These are phyloP conservation scores for Lysiphlebus fabarum DNA, from an alignment of 1,140 invertebrate genomes.

Conservation along the genomic window DNA sequence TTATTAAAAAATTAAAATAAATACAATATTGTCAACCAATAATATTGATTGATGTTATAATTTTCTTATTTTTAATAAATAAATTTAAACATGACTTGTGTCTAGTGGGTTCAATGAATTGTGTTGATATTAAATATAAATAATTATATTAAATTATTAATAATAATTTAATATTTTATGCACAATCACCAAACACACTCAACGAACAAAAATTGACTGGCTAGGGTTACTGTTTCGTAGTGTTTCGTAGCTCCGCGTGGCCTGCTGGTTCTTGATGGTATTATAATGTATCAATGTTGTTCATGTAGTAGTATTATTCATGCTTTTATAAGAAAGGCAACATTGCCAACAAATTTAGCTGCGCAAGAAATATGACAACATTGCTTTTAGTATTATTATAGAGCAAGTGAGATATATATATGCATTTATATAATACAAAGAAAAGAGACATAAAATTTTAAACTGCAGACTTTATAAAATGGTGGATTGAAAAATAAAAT, in stretches of 20 bases:
- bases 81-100: too few species aligned
- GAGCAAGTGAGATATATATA: not conserved
- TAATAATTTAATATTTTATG: not conserved
- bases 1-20: too few species aligned
- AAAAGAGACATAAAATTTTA: not conserved
- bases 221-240: constrained; percentile 5
- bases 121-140: too few species aligned
- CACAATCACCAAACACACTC: constrained; percentile 27
- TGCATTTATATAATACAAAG: not conserved
- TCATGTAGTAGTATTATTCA: constrained; percentile 23
- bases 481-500: not conserved
- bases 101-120: too few species aligned
- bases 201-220: constrained; percentile 43
- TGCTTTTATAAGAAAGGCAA: constrained; percentile 36
- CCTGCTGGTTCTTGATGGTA: not conserved
- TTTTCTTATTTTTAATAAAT: too few species aligned
- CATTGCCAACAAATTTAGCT: constrained; percentile 27
- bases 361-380: constrained; percentile 17
- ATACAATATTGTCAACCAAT: too few species aligned
- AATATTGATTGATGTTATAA: too few species aligned
- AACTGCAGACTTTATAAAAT: not conserved
- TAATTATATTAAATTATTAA: too few species aligned
- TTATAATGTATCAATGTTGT: constrained; percentile 7
- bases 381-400: not conserved
- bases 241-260: constrained; percentile 28